phyloP scores from a whole-genome alignment of 2,888 invertebrate genomes.

The Polyommatus iphigenia region DNA sequence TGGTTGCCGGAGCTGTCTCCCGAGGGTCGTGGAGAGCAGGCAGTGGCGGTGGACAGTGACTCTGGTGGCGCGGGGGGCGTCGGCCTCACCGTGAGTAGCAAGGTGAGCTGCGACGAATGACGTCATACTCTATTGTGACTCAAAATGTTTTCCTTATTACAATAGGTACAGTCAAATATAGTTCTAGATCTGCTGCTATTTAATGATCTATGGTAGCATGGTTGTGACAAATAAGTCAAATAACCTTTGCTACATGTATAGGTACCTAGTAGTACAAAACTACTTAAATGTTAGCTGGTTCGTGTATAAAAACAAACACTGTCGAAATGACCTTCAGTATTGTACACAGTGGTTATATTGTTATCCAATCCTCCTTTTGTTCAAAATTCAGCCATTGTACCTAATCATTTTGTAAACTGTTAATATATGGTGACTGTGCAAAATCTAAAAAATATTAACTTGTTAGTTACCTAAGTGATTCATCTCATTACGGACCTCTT shows the following conservation, averaged over 20 bases:
- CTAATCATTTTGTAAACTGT: not conserved
- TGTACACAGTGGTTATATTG: not conserved
- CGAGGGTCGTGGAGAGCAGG: slow-evolving; percentile 31
- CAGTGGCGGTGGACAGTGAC: slow-evolving; percentile 74
- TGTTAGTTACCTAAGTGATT: too few relatives aligned
- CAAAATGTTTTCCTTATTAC: not conserved
- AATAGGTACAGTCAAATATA: not conserved
- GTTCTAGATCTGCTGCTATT: not conserved
- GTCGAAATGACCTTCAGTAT: not conserved
- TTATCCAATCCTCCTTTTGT: not conserved
- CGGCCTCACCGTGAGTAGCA: slow-evolving; percentile 78
- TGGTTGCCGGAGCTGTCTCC: slow-evolving; percentile 18
- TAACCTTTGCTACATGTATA: too few relatives aligned
- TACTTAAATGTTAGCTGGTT: too few relatives aligned
- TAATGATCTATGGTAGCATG: too few relatives aligned
- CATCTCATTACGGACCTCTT: too few relatives aligned
- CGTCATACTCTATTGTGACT: not conserved
- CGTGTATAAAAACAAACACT: not conserved
- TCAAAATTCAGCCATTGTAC: not conserved
- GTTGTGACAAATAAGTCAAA: too few relatives aligned
- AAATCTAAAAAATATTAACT: too few relatives aligned
- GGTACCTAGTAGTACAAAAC: too few relatives aligned
- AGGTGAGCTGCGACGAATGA: slow-evolving; percentile 51
- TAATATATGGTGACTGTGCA: too few relatives aligned
- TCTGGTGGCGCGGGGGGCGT: slow-evolving; percentile 70